Conservation (phyloP, 2,113 vertebrate species). For the Brienomyrus longianalis region DNA sequence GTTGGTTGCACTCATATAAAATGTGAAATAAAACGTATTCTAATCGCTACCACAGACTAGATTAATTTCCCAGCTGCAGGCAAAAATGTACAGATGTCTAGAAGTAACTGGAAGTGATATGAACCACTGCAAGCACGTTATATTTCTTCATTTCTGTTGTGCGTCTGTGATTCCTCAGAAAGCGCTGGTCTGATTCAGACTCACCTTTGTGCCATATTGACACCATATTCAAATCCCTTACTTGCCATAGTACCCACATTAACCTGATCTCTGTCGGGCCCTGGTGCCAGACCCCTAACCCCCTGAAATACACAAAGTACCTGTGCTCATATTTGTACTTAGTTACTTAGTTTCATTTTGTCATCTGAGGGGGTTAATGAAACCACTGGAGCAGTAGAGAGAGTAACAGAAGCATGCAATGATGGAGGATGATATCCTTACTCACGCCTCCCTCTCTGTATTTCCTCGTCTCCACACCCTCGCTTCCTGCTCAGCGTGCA, state of each 20-base stretch:
- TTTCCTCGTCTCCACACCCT: background rate
- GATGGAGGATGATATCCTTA: background rate
- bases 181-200: conserved; percentile 15
- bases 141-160: conserved; percentile 23
- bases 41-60: background rate
- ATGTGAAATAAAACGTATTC: background rate
- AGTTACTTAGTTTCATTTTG: background rate
- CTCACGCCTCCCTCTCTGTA: background rate
- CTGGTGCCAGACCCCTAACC: background rate
- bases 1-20: background rate
- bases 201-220: conserved; percentile 36
- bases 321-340: no score
- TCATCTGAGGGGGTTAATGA: background rate
- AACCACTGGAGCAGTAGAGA: background rate
- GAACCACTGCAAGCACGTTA: conserved; percentile 12
- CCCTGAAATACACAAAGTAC: background rate
- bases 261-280: background rate
- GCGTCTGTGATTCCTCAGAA: conserved; percentile 35
- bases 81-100: background rate
- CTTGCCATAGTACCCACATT: background rate
- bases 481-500: background rate
- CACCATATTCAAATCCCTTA: conserved; percentile 7
- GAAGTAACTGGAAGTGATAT: conserved; percentile 11
- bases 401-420: background rate
- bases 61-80: background rate